A percentile compares a stretch with the other conserved stretches of the same genome.
Conservation (phyloP, 2,797 vertebrate genomes). For the Podargus strigoides region DNA sequence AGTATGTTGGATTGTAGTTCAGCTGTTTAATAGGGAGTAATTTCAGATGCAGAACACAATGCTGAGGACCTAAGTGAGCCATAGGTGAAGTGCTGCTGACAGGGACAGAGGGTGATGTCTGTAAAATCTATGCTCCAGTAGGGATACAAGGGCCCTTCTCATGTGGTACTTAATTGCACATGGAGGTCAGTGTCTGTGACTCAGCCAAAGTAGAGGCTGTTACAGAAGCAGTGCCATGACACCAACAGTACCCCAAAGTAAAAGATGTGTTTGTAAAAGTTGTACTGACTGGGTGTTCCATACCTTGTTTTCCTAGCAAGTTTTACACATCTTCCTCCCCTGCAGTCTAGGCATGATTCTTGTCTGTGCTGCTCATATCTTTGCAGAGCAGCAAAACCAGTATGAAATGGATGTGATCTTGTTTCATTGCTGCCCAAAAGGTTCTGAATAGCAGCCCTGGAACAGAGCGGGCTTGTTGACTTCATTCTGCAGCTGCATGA, state of each 20-base stretch:
- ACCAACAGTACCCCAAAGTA: background rate
- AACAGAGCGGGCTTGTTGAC: constrained; percentile 41
- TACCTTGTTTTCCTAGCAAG: background rate
- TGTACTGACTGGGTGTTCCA: background rate
- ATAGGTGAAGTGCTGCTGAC: background rate
- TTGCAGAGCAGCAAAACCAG: constrained; percentile 2
- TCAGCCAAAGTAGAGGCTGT: background rate
- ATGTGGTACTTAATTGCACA: background rate
- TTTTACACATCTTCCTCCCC: background rate
- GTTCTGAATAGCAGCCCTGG: constrained; percentile 39
- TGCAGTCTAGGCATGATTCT: background rate
- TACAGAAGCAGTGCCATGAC: background rate
- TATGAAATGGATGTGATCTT: constrained; percentile 26
- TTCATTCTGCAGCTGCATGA: constrained; percentile 56
- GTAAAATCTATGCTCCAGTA: background rate
- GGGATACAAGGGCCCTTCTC: background rate
- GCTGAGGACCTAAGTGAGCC: background rate
- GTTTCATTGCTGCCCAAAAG: constrained; percentile 34
- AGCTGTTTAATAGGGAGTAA: background rate
- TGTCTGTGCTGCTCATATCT: background rate
- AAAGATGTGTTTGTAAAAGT: background rate
- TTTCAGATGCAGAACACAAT: background rate
- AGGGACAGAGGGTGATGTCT: background rate
- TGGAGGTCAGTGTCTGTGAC: background rate
- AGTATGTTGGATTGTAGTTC: background rate